Evolutionary conservation across 92 coral and sea anemone species (phyloP).

Genomic region (Epizoanthus fatuus): DNA sequence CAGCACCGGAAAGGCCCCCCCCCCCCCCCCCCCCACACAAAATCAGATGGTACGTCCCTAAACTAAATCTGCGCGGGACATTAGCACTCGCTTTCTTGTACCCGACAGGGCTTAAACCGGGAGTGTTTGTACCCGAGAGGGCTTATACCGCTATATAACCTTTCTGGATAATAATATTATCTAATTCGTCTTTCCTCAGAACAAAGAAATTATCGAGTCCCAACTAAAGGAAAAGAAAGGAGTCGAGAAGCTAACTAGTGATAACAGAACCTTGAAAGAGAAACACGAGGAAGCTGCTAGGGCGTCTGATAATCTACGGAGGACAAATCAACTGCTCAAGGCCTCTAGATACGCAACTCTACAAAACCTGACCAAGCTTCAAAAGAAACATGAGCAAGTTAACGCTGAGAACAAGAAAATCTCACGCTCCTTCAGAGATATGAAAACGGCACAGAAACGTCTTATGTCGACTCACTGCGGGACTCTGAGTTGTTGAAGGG

Average conservation of each 20-base stretch:
- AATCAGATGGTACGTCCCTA: too few relatives aligned
- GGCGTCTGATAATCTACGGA: constrained; percentile 2
- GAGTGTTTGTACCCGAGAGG: neutral
- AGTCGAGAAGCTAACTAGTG: neutral
- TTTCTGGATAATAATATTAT: neutral
- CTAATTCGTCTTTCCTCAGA: neutral
- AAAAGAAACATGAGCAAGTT: neutral
- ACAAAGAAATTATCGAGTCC: neutral
- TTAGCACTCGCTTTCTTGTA: too few relatives aligned
- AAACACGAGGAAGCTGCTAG: neutral
- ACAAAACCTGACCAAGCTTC: neutral
- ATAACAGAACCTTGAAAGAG: constrained; percentile 2
- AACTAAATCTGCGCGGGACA: too few relatives aligned
- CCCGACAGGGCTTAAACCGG: too few relatives aligned
- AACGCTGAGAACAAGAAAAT: neutral
- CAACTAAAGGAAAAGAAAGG: neutral
- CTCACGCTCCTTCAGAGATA: constrained; percentile 4
- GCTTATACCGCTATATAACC: too few relatives aligned
- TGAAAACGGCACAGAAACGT: constrained; percentile 29
- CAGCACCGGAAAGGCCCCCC: too few relatives aligned
- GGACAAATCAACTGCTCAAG: constrained; percentile 12
- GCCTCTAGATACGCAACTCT: constrained; percentile 29
- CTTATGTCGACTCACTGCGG: constrained; percentile 19
- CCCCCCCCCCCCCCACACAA: too few relatives aligned
- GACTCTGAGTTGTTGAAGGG: constrained; percentile 16